Percentiles rank a stretch among this genome's conserved stretches.
These are phyloP conservation scores for Dynastes grantii DNA, from an alignment of 2,888 invertebrate genomes.

Conservation along the genomic window DNA sequence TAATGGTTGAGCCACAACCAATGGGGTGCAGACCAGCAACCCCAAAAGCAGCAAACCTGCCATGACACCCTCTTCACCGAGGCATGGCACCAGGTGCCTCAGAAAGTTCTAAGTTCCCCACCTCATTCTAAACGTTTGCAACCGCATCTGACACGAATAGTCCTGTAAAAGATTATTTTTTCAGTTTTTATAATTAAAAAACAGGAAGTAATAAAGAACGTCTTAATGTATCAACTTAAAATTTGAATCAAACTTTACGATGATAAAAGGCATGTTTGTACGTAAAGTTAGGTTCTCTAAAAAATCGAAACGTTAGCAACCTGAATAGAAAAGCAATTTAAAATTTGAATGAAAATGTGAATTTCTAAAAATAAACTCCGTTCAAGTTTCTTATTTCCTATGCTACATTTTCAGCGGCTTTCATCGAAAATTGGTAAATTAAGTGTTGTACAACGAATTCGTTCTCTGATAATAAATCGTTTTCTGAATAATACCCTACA, in stretches of 20 bases:
- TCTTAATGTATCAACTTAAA: too few species aligned
- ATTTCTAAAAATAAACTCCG: too few species aligned
- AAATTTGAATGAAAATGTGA: too few species aligned
- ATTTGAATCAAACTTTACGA: too few species aligned
- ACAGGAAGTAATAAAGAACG: too few species aligned
- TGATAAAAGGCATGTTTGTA: too few species aligned
- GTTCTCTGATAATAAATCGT: too few species aligned
- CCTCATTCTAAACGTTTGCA: slow-evolving; percentile 45
- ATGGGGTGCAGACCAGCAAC: slow-evolving; percentile 73
- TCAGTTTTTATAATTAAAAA: too few species aligned
- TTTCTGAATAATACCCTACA: too few species aligned
- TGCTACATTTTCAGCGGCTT: background rate
- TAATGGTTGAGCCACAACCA: slow-evolving; percentile 70
- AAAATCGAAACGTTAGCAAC: too few species aligned
- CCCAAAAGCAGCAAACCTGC: slow-evolving; percentile 75
- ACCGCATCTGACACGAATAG: slow-evolving; percentile 1
- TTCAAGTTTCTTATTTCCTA: background rate
- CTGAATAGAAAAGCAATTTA: too few species aligned
- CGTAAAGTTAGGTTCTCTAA: too few species aligned
- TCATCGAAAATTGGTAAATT: background rate
- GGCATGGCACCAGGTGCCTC: slow-evolving; percentile 63
- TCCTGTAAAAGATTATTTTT: slow-evolving; percentile 32
- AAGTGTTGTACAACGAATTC: background rate
- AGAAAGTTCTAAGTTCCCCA: slow-evolving; percentile 52
- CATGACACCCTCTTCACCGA: slow-evolving; percentile 66